Evolutionary conservation across 1,140 invertebrate species (phyloP).

Genomic region (Neodiprion pinetum): DNA sequence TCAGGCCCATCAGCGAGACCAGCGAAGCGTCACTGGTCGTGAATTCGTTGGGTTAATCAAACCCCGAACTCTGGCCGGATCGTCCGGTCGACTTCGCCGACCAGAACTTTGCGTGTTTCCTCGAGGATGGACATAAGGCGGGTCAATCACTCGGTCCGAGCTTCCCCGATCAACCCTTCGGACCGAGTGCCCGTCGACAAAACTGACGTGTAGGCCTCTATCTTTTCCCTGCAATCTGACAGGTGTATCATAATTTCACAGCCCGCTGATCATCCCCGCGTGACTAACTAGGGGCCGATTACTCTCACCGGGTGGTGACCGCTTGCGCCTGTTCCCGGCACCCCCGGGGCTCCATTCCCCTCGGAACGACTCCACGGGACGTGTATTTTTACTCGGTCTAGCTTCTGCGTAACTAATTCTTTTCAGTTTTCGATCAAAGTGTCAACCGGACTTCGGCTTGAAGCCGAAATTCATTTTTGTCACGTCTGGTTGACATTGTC

Average conservation of each 20-base stretch:
- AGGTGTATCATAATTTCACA: conserved; percentile 7
- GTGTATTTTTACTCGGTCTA: too few relatives aligned
- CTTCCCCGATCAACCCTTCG: neutral
- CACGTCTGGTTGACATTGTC: too few relatives aligned
- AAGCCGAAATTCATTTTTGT: too few relatives aligned
- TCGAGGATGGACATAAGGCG: neutral
- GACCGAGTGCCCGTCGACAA: neutral
- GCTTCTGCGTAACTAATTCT: too few relatives aligned
- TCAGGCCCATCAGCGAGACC: neutral
- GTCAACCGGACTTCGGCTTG: too few relatives aligned
- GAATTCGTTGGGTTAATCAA: neutral
- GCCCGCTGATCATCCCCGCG: conserved; percentile 1
- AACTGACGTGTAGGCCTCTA: too few relatives aligned
- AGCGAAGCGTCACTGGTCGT: neutral
- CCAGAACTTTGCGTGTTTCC: neutral
- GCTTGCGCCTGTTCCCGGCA: neutral
- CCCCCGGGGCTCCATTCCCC: neutral
- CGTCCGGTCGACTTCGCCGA: neutral
- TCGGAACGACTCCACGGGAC: too few relatives aligned
- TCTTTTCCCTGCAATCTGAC: neutral
- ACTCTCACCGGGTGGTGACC: conserved; percentile 1
- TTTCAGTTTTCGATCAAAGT: too few relatives aligned
- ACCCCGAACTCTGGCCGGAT: neutral
- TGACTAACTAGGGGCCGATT: conserved; percentile 2
- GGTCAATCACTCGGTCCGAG: neutral